phyloP scores from a whole-genome alignment of 2,888 invertebrate genomes.

The Odontothrips loti region DNA sequence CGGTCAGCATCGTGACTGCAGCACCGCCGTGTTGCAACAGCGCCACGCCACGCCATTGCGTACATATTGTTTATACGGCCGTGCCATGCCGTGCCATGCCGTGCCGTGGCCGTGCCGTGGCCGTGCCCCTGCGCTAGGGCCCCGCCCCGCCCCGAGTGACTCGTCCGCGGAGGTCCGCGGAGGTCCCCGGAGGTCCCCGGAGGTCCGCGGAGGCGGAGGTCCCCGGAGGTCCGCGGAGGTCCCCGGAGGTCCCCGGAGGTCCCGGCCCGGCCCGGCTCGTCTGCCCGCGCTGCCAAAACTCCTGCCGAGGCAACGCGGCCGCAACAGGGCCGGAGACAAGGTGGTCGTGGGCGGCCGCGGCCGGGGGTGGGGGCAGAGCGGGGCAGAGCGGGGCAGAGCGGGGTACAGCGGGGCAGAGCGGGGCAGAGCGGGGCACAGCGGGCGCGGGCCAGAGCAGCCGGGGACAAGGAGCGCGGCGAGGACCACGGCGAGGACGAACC shows the following conservation, averaged over 20 bases:
- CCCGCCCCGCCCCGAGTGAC: not conserved
- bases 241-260: too few species aligned
- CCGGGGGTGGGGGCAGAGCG: too few species aligned
- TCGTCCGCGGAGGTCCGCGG: not conserved
- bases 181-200: too few species aligned
- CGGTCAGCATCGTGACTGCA: conserved; percentile 22
- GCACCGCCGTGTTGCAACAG: too few species aligned
- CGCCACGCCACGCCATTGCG: not conserved
- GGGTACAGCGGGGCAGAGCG: too few species aligned
- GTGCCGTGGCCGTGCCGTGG: not conserved
- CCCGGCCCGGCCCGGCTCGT: not conserved
- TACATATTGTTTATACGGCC: conserved; percentile 20
- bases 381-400: too few species aligned
- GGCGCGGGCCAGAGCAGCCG: too few species aligned
- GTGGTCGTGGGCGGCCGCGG: too few species aligned
- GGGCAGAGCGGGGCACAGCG: too few species aligned
- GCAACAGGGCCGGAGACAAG: too few species aligned
- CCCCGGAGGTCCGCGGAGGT: not conserved
- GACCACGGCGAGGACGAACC: not conserved
- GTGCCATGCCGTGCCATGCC: not conserved
- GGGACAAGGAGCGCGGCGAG: not conserved
- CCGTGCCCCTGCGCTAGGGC: not conserved
- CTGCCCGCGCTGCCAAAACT: not conserved
- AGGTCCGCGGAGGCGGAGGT: too few species aligned
- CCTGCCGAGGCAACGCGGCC: too few species aligned